Evolutionary conservation across 2,888 invertebrate genomes (phyloP), one percentile per base, ranked within the genome.

Genomic region (Halictus quadricinctus): DNA sequence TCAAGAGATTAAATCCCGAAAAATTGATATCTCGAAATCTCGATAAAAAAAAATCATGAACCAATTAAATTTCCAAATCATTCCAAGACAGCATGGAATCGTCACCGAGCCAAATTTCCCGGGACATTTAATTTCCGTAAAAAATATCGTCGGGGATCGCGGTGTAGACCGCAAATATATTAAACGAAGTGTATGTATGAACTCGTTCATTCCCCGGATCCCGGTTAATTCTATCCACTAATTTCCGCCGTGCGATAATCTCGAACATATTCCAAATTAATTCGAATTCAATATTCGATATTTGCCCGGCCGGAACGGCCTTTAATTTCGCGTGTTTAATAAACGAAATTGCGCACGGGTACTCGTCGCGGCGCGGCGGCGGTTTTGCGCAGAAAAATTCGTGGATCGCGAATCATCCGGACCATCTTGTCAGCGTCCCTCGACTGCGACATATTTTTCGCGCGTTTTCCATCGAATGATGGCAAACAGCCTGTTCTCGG

Each of bases 321-420:
- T 70, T 70, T 74, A 82, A 74, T 74, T 48, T 36, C 48, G 25
- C 43, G 4, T 50, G 54, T 10, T 25, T 48, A 21, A 48, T 41
- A 69, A 82, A 79, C 74, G 54, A 58, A 79, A 79, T 79, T 82
- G 79, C 58, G 21, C 58, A 36, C 18, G 69, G 43, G 36, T 54
- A 29, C 43, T 15, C 15, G 15, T 8, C 36, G 10, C 66, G 36
- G 41, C 3, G 29, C 2, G 43, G 43, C 1, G 1, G 12, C 46
- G 54, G n/a, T 54, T 54, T n/a, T n/a, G 21, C n/a, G 54, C 29
- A 7, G n/a, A 69, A 43, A 69, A 69, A 69, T 69, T 36, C 69
- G 69, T 15, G n/a, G 21, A n/a, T n/a, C 41, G 21, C 41, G n/a
- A 64, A 29, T 12, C 36, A 21, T 8, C 6, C 29, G 29, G 41